A percentile compares a stretch with the other conserved stretches of the same genome.
Conservation (phyloP, 37 sponge, comb jelly and placozoan genomes). For the Spongia lamella region DNA sequence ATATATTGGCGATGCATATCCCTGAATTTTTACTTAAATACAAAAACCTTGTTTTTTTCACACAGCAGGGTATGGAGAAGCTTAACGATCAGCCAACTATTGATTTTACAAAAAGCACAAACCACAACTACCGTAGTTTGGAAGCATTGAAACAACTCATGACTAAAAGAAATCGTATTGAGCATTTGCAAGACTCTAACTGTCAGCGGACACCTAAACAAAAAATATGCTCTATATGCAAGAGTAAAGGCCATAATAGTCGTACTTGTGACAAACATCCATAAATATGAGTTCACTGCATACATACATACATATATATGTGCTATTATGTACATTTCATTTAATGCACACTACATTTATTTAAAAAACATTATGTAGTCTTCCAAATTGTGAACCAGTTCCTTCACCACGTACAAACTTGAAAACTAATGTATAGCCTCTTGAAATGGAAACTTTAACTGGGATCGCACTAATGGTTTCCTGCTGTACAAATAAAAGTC, state of each 20-base stretch:
- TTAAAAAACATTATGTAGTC: too few relatives aligned
- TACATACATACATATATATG: too few relatives aligned
- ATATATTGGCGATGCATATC: not conserved
- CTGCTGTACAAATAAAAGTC: too few relatives aligned
- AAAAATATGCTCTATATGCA: not conserved
- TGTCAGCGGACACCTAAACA: not conserved
- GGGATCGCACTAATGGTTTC: not conserved
- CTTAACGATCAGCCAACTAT: conserved; percentile 12
- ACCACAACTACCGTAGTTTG: not conserved
- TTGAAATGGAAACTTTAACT: not conserved
- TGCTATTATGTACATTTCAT: too few relatives aligned
- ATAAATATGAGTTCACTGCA: too few relatives aligned
- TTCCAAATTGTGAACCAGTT: not conserved
- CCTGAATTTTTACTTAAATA: not conserved
- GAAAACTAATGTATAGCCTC: conserved; percentile 5
- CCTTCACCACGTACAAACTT: conserved; percentile 24
- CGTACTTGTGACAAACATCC: not conserved
- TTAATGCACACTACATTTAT: too few relatives aligned
- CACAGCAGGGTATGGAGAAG: conserved; percentile 38
- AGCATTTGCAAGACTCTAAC: not conserved
- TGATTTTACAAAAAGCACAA: conserved; percentile 8
- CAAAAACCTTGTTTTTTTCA: conserved; percentile 1
- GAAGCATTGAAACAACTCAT: conserved; percentile 14
- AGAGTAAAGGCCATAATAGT: conserved; percentile 9
- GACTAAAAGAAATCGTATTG: conserved; percentile 15